Conservation (phyloP, 2,797 vertebrate genomes). For the Nannoperca australis region DNA sequence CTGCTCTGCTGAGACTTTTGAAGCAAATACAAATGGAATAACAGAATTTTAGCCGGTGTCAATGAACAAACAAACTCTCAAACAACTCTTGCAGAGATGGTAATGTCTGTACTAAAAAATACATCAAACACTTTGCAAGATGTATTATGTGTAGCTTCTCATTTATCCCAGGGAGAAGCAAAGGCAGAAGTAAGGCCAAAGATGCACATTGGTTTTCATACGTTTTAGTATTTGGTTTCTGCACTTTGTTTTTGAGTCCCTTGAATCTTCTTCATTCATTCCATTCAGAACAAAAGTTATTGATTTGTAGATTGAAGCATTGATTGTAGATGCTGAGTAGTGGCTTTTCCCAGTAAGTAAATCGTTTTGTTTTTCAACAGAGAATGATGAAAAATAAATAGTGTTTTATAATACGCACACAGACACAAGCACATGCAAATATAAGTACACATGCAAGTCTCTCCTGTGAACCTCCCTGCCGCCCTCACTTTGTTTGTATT, state of each 20-base stretch:
- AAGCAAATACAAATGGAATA: conserved; percentile 61
- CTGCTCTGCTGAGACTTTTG: conserved; percentile 43
- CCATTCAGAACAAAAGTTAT: conserved; percentile 16
- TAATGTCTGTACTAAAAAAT: conserved; percentile 47
- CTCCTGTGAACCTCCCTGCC: conserved; percentile 8
- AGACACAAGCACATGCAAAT: conserved; percentile 1
- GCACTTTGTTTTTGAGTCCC: conserved; percentile 5
- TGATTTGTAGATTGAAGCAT: conserved; percentile 32
- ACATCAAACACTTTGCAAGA: conserved; percentile 41
- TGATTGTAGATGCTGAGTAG: conserved; percentile 34
- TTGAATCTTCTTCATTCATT: conserved; percentile 33
- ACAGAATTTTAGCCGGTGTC: conserved; percentile 43
- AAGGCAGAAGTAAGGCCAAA: not conserved
- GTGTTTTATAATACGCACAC: conserved; percentile 4
- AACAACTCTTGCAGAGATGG: conserved; percentile 6
- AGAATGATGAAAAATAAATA: conserved; percentile 45
- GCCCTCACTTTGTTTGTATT: conserved; percentile 5
- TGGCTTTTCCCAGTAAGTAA: conserved; percentile 25
- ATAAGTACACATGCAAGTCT: conserved; percentile 32
- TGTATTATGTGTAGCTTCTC: conserved; percentile 5
- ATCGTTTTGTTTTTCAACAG: conserved; percentile 37
- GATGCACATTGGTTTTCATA: conserved; percentile 5
- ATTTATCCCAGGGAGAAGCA: conserved; percentile 2
- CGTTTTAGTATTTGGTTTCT: conserved; percentile 28
- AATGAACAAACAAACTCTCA: conserved; percentile 24